phyloP scores from a whole-genome alignment of 37 sponge, comb jelly and placozoan genomes.

The Mnemiopsis leidyi region DNA sequence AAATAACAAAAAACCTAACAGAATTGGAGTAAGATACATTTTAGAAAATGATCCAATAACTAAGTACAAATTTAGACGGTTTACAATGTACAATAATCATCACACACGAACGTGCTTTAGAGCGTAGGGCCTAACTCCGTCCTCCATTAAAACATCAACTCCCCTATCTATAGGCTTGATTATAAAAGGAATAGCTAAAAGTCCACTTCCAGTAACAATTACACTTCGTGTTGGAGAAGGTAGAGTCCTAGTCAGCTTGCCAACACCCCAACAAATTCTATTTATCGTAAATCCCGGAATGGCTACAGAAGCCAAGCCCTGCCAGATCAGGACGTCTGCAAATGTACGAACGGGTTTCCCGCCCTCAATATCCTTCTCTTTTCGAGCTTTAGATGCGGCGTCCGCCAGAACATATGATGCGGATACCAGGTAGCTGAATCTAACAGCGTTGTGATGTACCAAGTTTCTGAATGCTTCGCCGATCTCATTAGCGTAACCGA shows the following conservation, averaged over 20 bases:
- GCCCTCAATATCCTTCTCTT: not conserved
- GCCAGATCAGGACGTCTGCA: constrained; percentile 73
- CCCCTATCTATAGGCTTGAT: constrained; percentile 74
- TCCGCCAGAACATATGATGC: constrained; percentile 70
- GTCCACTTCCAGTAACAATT: constrained; percentile 68
- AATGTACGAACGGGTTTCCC: constrained; percentile 57
- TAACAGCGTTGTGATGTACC: constrained; percentile 65
- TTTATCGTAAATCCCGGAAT: constrained; percentile 73
- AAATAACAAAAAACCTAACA: too few relatives aligned
- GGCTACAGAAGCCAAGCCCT: constrained; percentile 72
- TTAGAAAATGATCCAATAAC: too few relatives aligned
- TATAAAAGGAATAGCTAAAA: constrained; percentile 70
- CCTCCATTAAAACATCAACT: constrained; percentile 5
- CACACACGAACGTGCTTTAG: not conserved
- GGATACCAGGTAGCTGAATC: constrained; percentile 69
- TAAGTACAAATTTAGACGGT: not conserved
- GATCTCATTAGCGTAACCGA: constrained; percentile 74
- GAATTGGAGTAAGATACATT: too few relatives aligned
- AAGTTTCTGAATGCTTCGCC: constrained; percentile 73
- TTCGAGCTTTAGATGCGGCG: constrained; percentile 49
- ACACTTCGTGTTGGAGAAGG: not conserved
- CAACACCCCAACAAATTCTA: constrained; percentile 64
- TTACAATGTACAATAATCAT: not conserved
- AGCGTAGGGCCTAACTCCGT: not conserved
- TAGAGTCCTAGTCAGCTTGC: not conserved